phyloP scores from a whole-genome alignment of 2,113 vertebrate genomes.

The Haplotaxodon microlepis region DNA sequence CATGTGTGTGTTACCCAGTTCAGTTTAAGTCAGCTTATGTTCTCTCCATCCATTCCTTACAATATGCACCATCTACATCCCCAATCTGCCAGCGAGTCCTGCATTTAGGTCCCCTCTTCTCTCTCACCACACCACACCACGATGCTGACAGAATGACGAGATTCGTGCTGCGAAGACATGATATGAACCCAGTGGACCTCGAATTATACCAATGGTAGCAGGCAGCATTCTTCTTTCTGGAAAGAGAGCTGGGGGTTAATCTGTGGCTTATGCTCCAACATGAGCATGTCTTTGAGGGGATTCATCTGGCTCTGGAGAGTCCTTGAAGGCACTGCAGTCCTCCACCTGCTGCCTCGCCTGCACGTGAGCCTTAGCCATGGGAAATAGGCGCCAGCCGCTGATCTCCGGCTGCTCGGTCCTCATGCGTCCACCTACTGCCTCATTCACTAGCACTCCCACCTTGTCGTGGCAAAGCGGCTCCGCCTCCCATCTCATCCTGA shows the following conservation, averaged over 20 bases:
- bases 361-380: accelerated
- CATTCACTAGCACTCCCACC: neutral
- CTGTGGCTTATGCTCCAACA: neutral
- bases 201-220: neutral
- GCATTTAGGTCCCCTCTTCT: neutral
- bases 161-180: neutral
- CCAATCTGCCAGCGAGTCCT: neutral
- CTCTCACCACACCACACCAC: neutral
- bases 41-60: neutral
- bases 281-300: neutral
- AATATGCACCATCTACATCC: neutral
- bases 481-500: neutral
- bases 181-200: neutral
- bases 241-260: accelerated
- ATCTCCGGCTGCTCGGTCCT: neutral
- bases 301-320: neutral
- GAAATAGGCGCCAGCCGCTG: accelerated
- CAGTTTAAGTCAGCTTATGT: neutral
- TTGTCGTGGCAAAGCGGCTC: neutral
- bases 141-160: neutral
- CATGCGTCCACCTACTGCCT: neutral
- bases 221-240: neutral
- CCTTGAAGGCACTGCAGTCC: neutral
- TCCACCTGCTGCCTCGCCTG: neutral
- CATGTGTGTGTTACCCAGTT: neutral